Conservation (phyloP, 2,113 vertebrate genomes). For the Pteruthius melanotis region DNA sequence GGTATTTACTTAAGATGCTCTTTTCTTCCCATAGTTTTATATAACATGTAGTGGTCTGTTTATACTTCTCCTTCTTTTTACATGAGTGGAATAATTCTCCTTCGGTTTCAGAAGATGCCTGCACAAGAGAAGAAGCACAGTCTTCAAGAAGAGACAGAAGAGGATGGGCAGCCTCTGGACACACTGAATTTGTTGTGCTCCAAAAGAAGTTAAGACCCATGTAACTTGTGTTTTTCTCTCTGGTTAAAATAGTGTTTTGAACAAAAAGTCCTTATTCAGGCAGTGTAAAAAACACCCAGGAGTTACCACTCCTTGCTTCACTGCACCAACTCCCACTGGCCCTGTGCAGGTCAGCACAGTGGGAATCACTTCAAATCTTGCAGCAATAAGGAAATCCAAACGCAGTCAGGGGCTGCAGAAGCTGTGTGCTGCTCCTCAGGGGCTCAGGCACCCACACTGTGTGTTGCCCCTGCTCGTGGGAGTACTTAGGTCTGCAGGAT, state of each 20-base stretch:
- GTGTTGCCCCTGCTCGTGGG: fast-evolving
- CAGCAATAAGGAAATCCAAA: neutral
- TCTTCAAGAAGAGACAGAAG: neutral
- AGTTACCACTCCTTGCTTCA: neutral
- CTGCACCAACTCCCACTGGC: neutral
- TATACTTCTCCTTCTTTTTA: conserved; percentile 46
- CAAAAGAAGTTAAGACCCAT: neutral
- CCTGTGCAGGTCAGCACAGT: neutral
- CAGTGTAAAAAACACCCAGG: neutral
- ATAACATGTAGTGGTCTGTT: conserved; percentile 28
- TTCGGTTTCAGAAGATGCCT: neutral
- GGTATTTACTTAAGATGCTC: conserved; percentile 75
- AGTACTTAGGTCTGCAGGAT: neutral
- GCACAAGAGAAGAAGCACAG: neutral
- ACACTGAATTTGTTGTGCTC: neutral
- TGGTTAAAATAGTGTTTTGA: neutral
- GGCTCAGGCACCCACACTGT: neutral
- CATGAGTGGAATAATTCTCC: conserved; percentile 16
- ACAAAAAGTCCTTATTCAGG: neutral
- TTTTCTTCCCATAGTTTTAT: conserved; percentile 62
- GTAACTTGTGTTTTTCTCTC: neutral
- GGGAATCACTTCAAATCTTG: neutral
- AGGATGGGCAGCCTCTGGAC: neutral
- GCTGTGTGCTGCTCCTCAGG: neutral
- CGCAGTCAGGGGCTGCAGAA: neutral